phyloP scores from a whole-genome alignment of 2,113 vertebrate genomes.

The Elaphurus davidianus region DNA sequence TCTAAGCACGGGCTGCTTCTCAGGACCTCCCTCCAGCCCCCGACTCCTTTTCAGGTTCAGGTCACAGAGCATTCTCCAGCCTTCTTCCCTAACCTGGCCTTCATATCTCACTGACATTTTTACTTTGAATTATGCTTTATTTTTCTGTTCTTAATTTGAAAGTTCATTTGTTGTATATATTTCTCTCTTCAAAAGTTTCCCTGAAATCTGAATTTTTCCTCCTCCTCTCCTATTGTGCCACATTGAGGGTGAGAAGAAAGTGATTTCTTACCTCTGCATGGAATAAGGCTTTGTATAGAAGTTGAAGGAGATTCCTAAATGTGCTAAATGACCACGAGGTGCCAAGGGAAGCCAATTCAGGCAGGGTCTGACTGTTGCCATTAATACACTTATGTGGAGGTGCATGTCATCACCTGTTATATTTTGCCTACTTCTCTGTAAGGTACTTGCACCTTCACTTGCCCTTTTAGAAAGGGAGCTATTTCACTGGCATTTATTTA shows the following conservation, averaged over 20 bases:
- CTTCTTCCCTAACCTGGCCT: not conserved
- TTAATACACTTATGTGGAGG: too few species aligned
- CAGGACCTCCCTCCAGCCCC: not conserved
- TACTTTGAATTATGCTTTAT: not conserved
- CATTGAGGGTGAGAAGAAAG: not conserved
- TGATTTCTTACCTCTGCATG: not conserved
- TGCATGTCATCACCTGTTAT: too few species aligned
- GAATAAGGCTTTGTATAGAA: not conserved
- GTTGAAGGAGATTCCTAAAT: not conserved
- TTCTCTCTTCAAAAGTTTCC: not conserved
- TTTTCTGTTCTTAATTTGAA: not conserved
- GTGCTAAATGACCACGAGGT: not conserved
- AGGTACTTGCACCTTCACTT: not conserved
- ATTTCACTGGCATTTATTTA: not conserved
- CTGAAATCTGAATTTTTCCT: not conserved
- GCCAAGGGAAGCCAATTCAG: not conserved
- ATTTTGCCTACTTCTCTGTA: not conserved
- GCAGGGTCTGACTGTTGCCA: not conserved
- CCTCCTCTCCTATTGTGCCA: not conserved
- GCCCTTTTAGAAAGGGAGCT: not conserved
- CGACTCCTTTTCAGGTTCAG: not conserved
- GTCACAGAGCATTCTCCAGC: not conserved
- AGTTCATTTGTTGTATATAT: not conserved
- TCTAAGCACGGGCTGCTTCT: not conserved
- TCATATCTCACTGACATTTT: not conserved